Base-by-base conservation (phyloP, 2,888 invertebrate genomes). In the Taenaris catops region DNA sequence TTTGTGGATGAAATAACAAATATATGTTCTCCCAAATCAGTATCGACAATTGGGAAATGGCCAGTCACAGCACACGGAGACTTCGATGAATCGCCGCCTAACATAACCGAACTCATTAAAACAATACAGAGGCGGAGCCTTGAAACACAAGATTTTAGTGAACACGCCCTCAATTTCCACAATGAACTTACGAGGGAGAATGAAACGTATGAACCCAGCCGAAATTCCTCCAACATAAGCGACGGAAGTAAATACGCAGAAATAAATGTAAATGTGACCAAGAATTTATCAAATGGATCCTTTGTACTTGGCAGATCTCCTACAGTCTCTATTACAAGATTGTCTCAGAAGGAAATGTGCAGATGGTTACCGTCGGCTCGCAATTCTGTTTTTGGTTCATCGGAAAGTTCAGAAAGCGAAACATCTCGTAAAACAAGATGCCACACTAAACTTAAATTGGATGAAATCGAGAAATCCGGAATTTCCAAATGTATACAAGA, bases 51-150 rank as follows among this genome's bases (percentile, higher is more conserved):
- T n/a, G 74, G 71, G 1, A 49, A 46, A 5, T 56, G 51, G 0
- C 64, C 60, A 5, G 78, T 80, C 8, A 76, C 61, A 9, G 81
- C 59, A 1, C 79, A 79, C 16, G 73, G 72, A 0, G 63, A 67
- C 23, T 46, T 51, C 0, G 52, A 70, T 6, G 76, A 78, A 52
- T 34, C 38, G 0, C 79, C 80, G 0, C 79, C 76, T 0, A 48
- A 51, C 25, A 34, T 55, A 0, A 45, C 53, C n/a, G 33, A 52
- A 1, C 54, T 74, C 2, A 34, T 40, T 1, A 45, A 66, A 49
- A 37, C 34, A 1, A 36, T 69, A 1, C 32, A 51, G 41, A 61
- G 64, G 0, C 55, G 81, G 9, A 54, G 63, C 31, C 33, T 74
- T 18, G 70, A 70, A 27, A 42, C 63, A 1, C 58, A 63, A 44